These are phyloP conservation scores for Melieria omissa DNA, from an alignment of 2,888 invertebrate genomes.

Conservation along the genomic window DNA sequence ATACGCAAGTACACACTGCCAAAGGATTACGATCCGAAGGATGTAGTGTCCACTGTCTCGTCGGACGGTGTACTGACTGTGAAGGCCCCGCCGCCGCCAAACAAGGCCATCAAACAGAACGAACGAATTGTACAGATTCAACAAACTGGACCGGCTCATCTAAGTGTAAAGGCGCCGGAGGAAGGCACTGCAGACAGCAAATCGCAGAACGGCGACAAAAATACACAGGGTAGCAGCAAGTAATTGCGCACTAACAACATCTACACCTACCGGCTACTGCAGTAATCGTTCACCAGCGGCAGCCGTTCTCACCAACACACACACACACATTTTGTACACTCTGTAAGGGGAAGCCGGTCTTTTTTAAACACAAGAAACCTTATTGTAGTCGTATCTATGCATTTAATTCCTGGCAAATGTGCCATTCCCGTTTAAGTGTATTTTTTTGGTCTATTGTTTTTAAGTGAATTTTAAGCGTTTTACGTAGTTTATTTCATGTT, in stretches of 20 bases:
- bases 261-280: too few species aligned
- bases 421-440: too few species aligned
- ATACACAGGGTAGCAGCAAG: not conserved
- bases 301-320: too few species aligned
- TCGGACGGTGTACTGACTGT: slow-evolving; percentile 79
- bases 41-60: slow-evolving; percentile 79
- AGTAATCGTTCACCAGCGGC: too few species aligned
- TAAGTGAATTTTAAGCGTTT: too few species aligned
- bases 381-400: too few species aligned
- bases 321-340: too few species aligned
- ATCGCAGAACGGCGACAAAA: slow-evolving; percentile 27
- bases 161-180: slow-evolving; percentile 57
- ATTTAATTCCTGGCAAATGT: too few species aligned
- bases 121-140: slow-evolving; percentile 71
- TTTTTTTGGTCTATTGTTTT: too few species aligned
- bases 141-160: slow-evolving; percentile 72
- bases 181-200: slow-evolving; percentile 23
- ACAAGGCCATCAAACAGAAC: slow-evolving; percentile 54
- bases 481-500: not conserved
- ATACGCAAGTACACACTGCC: slow-evolving; percentile 80
- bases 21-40: slow-evolving; percentile 78
- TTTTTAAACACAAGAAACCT: too few species aligned
- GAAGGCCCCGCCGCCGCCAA: slow-evolving; percentile 75
- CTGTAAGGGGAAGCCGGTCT: too few species aligned
- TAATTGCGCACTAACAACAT: too few species aligned